Conservation (phyloP, 2,888 invertebrate species). For the Steinernema carpocapsae region DNA sequence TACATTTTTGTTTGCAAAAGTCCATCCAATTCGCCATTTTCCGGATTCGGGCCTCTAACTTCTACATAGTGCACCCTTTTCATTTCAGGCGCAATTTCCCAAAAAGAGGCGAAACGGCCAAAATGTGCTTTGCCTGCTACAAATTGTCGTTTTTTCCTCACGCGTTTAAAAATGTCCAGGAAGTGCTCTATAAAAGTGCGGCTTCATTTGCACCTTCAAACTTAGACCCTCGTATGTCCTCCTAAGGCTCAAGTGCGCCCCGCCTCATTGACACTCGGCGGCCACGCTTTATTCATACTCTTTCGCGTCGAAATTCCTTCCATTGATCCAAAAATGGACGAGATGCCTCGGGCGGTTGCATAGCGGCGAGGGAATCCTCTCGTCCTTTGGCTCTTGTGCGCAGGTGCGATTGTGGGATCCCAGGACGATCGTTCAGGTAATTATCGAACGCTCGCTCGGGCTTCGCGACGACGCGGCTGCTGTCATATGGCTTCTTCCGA, state of each 20-base stretch:
- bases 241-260: neutral
- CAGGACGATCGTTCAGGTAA: slow-evolving; percentile 16
- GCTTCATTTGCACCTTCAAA: too few species aligned
- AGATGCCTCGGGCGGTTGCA: slow-evolving; percentile 6
- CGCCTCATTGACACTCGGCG: slow-evolving; percentile 18
- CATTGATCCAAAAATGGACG: slow-evolving; percentile 1
- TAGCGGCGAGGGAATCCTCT: neutral
- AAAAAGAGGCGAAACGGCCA: too few species aligned
- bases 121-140: neutral
- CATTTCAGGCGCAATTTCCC: too few species aligned
- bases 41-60: too few species aligned
- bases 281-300: neutral
- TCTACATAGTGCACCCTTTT: too few species aligned
- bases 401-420: neutral
- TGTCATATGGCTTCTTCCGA: too few species aligned
- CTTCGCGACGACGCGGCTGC: neutral
- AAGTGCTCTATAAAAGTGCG: too few species aligned
- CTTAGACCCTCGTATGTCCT: too few species aligned
- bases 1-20: neutral
- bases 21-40: too few species aligned
- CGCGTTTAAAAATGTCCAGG: too few species aligned
- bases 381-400: neutral
- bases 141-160: neutral
- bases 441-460: neutral
- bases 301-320: neutral